These are phyloP conservation scores for Acrobasis consociella DNA, from an alignment of 2,888 invertebrate species.

Conservation along the genomic window DNA sequence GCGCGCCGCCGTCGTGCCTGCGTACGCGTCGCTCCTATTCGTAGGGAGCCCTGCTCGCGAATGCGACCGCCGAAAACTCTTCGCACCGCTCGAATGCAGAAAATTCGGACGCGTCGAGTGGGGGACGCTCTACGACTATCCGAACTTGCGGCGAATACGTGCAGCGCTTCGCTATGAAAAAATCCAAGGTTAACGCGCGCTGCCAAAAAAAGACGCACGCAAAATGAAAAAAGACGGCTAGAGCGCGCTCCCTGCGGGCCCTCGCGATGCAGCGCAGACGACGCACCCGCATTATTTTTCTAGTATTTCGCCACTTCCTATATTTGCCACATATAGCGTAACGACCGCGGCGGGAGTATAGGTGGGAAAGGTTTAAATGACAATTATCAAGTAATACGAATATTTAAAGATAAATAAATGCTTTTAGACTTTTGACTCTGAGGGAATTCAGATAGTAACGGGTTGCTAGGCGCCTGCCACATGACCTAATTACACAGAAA, in stretches of 20 bases:
- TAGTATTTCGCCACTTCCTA: slow-evolving; percentile 12
- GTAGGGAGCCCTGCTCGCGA: slow-evolving; percentile 78
- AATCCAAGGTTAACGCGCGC: slow-evolving; percentile 81
- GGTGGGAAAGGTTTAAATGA: too few relatives aligned
- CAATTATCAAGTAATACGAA: too few relatives aligned
- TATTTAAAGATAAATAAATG: too few relatives aligned
- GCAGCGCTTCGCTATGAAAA: slow-evolving; percentile 81
- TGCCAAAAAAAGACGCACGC: slow-evolving; percentile 83
- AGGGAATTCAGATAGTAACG: too few relatives aligned
- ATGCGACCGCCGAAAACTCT: slow-evolving; percentile 81
- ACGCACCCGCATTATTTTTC: slow-evolving; percentile 34
- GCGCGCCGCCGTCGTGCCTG: slow-evolving; percentile 56
- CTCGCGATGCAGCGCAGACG: slow-evolving; percentile 71
- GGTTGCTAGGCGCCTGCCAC: too few relatives aligned
- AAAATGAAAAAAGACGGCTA: slow-evolving; percentile 79
- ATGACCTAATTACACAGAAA: too few relatives aligned
- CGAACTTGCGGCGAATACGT: slow-evolving; percentile 80
- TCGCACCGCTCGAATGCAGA: slow-evolving; percentile 79
- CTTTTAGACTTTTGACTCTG: too few relatives aligned
- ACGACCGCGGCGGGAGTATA: too few relatives aligned
- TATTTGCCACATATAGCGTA: background rate
- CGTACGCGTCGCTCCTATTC: slow-evolving; percentile 65
- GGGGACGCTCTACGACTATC: slow-evolving; percentile 81
- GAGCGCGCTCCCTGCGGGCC: slow-evolving; percentile 72
- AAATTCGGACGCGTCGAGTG: slow-evolving; percentile 80